phyloP scores from a whole-genome alignment of 2,888 invertebrate species.

The Polia nebulosa region DNA sequence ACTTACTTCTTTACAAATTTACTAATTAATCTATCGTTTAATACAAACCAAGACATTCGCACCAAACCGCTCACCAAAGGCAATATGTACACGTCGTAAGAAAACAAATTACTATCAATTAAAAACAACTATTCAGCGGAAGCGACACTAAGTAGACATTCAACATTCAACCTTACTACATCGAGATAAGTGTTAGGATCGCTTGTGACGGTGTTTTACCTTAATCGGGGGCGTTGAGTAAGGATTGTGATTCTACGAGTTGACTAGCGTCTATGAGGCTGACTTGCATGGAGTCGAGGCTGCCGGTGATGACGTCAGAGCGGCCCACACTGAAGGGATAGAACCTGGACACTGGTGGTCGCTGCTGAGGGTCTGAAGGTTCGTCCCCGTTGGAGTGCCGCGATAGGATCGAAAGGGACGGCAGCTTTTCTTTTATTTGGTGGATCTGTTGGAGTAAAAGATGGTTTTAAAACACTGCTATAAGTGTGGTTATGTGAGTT shows the following conservation, averaged over 20 bases:
- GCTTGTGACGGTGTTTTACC: conserved; percentile 36
- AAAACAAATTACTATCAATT: conserved; percentile 43
- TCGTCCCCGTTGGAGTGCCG: conserved; percentile 76
- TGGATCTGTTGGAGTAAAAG: conserved; percentile 77
- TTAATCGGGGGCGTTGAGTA: conserved; percentile 93
- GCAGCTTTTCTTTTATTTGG: conserved; percentile 80
- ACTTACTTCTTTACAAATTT: conserved; percentile 3
- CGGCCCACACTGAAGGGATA: conserved; percentile 84
- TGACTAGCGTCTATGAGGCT: conserved; percentile 92
- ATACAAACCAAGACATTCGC: not conserved
- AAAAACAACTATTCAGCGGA: conserved; percentile 38
- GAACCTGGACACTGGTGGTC: conserved; percentile 79
- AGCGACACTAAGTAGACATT: conserved; percentile 44
- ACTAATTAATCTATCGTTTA: conserved; percentile 13
- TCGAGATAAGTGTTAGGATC: conserved; percentile 49
- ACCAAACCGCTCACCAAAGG: conserved; percentile 42
- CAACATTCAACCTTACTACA: conserved; percentile 38
- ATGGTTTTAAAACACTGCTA: not conserved
- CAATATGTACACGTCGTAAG: conserved; percentile 46
- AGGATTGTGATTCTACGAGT: conserved; percentile 93
- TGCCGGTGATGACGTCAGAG: conserved; percentile 63
- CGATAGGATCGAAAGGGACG: conserved; percentile 80
- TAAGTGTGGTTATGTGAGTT: not conserved
- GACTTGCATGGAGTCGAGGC: conserved; percentile 88
- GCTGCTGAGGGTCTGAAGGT: conserved; percentile 43